Percentiles rank a stretch among this genome's conserved stretches.
Evolutionary conservation across 2,797 vertebrate genomes (phyloP).

Genomic region (Sebastes glaucus): DNA sequence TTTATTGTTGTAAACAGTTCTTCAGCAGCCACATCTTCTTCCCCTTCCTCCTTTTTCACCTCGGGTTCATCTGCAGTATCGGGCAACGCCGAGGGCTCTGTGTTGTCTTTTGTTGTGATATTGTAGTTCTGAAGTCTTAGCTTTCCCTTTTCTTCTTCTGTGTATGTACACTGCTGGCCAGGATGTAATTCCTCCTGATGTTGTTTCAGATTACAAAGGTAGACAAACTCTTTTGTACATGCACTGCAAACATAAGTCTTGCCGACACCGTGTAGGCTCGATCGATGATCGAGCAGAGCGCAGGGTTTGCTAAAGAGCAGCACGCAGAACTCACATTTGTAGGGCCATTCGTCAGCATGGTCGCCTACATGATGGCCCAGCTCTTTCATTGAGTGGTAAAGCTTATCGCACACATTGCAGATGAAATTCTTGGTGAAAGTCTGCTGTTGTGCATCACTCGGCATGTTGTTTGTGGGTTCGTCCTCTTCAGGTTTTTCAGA

Average conservation of each 20-base stretch:
- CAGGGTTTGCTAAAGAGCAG: constrained; percentile 91
- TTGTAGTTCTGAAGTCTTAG: constrained; percentile 97
- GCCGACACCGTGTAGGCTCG: constrained; percentile 93
- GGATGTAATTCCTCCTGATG: constrained; percentile 97
- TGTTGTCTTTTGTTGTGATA: constrained; percentile 78
- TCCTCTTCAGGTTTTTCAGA: constrained; percentile 63
- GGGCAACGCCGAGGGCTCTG: background rate
- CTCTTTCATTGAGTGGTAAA: constrained; percentile 96
- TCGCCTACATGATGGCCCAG: constrained; percentile 91
- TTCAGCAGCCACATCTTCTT: constrained; percentile 85
- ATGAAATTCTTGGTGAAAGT: constrained; percentile 93
- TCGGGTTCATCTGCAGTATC: constrained; percentile 43
- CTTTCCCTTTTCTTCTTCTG: constrained; percentile 94
- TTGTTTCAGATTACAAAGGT: constrained; percentile 96
- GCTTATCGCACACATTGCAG: constrained; percentile 95
- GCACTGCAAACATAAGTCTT: constrained; percentile 93
- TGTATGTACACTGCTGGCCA: constrained; percentile 89
- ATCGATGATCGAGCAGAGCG: constrained; percentile 91
- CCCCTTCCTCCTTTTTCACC: constrained; percentile 75
- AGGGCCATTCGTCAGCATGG: constrained; percentile 96
- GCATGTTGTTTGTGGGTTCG: constrained; percentile 28
- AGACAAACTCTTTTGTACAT: constrained; percentile 98
- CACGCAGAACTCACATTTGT: constrained; percentile 99
- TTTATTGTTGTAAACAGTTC: constrained; percentile 96
- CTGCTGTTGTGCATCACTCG: constrained; percentile 64